A percentile compares a stretch with the other conserved stretches of the same genome.
Evolutionary conservation across 2,797 vertebrate species (phyloP).

Genomic region (Aratinga solstitialis): DNA sequence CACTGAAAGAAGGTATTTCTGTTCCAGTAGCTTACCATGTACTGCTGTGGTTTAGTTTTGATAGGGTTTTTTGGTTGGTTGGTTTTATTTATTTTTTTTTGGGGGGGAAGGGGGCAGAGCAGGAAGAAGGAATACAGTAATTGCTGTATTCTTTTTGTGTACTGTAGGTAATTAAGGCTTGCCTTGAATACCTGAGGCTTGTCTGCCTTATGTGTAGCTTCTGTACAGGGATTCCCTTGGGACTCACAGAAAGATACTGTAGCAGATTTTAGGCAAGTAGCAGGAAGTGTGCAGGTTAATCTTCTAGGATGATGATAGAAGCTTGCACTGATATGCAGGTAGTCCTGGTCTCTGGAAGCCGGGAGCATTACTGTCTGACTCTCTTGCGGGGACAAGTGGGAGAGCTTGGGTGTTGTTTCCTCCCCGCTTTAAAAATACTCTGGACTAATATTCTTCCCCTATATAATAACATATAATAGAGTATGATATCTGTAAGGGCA

Average conservation of each 20-base stretch:
- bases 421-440: not conserved
- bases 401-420: not conserved
- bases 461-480: too few species aligned
- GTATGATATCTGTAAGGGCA: not conserved
- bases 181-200: not conserved
- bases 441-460: not conserved
- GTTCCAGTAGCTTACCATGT: not conserved
- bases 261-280: not conserved
- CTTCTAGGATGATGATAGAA: not conserved
- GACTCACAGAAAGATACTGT: not conserved
- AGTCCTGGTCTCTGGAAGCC: not conserved
- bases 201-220: not conserved
- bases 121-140: not conserved
- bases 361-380: not conserved
- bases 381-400: not conserved
- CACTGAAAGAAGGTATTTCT: not conserved
- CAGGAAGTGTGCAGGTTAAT: not conserved
- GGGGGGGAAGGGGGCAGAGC: fast-evolving
- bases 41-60: not conserved
- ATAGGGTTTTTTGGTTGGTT: not conserved
- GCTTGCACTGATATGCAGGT: not conserved
- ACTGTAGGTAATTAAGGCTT: not conserved
- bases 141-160: not conserved
- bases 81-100: too few species aligned
- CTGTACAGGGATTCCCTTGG: not conserved